Evolutionary conservation across 2,888 invertebrate species (phyloP), one percentile per base, ranked within the genome.

Genomic region (Terebella lapidaria): DNA sequence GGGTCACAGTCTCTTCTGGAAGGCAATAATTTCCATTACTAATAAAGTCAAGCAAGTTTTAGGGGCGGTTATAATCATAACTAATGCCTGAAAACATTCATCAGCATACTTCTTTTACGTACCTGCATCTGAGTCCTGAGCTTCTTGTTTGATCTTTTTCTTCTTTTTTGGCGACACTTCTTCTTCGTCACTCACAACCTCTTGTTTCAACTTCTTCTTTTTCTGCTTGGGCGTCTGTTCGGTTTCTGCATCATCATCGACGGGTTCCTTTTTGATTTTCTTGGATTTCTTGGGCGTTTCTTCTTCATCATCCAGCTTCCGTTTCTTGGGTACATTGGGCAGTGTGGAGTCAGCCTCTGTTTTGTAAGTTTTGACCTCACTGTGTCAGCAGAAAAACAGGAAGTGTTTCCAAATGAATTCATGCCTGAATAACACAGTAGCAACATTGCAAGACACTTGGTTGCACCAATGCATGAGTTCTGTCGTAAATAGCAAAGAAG

Each of bases 331-430:
- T n/a, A 71, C 70, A 66, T 84, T 84, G 25, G 87, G 86, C 46
- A 94, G 78, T 0, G 93, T 92, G 51, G 89, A 90, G 81, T 95
- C 95, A 0, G 86, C 88, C 2, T 88, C 89, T 5, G 85, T 83
- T 52, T 88, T 86, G 82, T 94, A 94, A 45, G 89, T 87, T 69
- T 88, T 84, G 56, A 92, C 86, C 83, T 94, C 28, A 55, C 52
- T 58, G 24, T 18, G 54, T 20, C 10, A 35, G 2, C 15, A 35
- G 42, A 26, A 54, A 15, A 4, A 54, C 20, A 49, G 4, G 49
- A 56, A 27, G 22, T 20, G 30, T n/a, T 15, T 26, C 42, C 42
- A 35, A 10, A 35, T 35, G n/a, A 35, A 35, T 35, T 35, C 42
- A 35, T 35, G 10, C 42, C 10, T 35, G n/a, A 35, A n/a, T 2